These are phyloP conservation scores for Sussaba pulchella DNA, from an alignment of 2,888 invertebrate species.

Conservation along the genomic window DNA sequence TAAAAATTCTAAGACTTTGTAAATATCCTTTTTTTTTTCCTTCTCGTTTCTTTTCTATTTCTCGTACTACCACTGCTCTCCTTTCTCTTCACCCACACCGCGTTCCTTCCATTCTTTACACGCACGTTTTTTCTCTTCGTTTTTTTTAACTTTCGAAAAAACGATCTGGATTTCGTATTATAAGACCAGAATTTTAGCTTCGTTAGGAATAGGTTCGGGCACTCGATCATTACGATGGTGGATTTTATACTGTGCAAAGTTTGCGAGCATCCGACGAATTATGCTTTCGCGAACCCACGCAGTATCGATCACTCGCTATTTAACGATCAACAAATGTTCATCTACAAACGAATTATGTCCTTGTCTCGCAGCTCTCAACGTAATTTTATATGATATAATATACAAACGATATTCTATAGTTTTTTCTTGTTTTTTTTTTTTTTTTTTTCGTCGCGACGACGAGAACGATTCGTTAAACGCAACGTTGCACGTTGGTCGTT, in stretches of 20 bases:
- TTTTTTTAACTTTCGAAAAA: constrained; percentile 25
- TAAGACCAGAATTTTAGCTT: background rate
- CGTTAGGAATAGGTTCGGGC: constrained; percentile 10
- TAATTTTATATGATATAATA: constrained; percentile 48
- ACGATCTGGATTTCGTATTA: background rate
- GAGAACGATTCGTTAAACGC: constrained; percentile 36
- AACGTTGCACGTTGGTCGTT: constrained; percentile 47
- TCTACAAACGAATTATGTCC: constrained; percentile 32
- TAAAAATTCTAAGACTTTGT: constrained; percentile 59
- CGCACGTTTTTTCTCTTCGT: constrained; percentile 20
- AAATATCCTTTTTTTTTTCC: constrained; percentile 31
- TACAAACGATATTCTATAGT: constrained; percentile 50
- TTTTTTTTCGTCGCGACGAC: constrained; percentile 30
- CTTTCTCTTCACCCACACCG: background rate
- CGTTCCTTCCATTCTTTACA: background rate
- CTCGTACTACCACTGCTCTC: constrained; percentile 1
- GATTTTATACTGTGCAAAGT: background rate
- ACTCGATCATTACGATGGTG: background rate
- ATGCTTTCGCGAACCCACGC: constrained; percentile 41
- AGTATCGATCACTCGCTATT: constrained; percentile 21
- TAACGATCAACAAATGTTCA: constrained; percentile 41
- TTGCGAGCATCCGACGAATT: background rate
- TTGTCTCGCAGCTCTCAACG: constrained; percentile 44
- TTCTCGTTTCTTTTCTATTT: constrained; percentile 25
- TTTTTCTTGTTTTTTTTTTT: background rate